Base-by-base conservation (phyloP, 2,888 invertebrate species). In the Zygothrica quintamaculata region DNA sequence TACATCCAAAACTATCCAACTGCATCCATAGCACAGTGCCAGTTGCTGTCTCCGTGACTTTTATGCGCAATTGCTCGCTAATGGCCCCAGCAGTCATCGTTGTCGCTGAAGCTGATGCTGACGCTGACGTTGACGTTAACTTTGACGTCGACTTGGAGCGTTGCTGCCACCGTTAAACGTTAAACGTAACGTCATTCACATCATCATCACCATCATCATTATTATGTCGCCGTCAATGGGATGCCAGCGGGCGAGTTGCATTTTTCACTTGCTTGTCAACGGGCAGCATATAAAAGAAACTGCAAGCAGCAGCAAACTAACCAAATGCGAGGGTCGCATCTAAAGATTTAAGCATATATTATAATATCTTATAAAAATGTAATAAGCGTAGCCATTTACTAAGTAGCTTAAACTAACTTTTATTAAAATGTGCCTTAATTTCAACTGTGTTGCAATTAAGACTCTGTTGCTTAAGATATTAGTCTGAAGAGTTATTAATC, bases 31-130 rank as follows among this genome's bases (percentile, higher is more conserved):
- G 52, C 58, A 43, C 56, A 44, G 52, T 60, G 62, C 53, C 52
- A 62, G 47, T 62, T 51, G 43, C 44, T 59, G 64, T 59, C 68
- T 56, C 61, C 81, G 65, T 78, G 82, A 87, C 86, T 87, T 81
- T 81, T 87, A 80, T 80, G 85, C 87, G 77, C 80, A 80, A 80
- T 80, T 87, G 81, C 84, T 68, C 65, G 74, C 80, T 80, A 80
- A 80, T 80, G 80, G 87, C 78, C 67, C 71, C 51, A 57, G 43
- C 76, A 72, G 61, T 40, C 18, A 18, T 16, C 56, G 55, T 18
- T 25, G 25, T 5, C 26, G 46, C 13, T 18, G 48, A 9, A 13
- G 43, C 36, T 13, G 8, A 12, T 31, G n/a, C n/a, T n/a, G n/a
- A n/a, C n/a, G n/a, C n/a, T n/a, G n/a, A n/a, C n/a, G n/a, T n/a